Base-by-base conservation (phyloP, 2,888 invertebrate genomes). In the Epistrophe grossulariae region DNA sequence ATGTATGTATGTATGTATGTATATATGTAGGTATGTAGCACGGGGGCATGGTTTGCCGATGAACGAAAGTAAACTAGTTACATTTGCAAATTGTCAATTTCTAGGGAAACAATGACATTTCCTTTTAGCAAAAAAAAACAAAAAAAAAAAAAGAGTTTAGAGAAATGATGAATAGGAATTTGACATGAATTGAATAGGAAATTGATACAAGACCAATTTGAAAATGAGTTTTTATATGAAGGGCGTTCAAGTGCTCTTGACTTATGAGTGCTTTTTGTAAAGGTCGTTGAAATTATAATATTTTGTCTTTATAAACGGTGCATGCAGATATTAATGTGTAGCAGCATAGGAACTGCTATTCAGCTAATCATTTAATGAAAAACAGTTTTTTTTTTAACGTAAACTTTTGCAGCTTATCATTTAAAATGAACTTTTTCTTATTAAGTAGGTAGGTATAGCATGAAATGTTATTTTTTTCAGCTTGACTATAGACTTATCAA, bases 31-130 rank as follows among this genome's bases (percentile, higher is more conserved):
- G 24, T 24, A 24, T 24, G 24, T 24, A 4, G 50, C 38, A 7
- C 1, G 72, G 72, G 13, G 31, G 8, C 24, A 3, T n/a, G 55
- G 55, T 31, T 52, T 55, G 24, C 28, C 28, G 15, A 55, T 52
- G 52, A 55, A 55, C 24, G 13, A 48, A 78, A 70, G 78, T 74
- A 85, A 81, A 81, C 81, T 78, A 81, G 85, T 81, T 78, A 85
- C 78, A 78, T 48, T 84, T 80, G 80, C 72, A 80, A 80, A 84
- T 77, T 84, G 84, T 72, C 84, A 72, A 77, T 80, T 80, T 77
- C 68, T 55, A 55, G 31, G 68, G 68, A 55, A 77, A 77, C 84
- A 84, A 84, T 66, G 84, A 68, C 59, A 77, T 70, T 60, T 82
- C 35, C 35, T 73, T 31, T 40, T n/a, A 35, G 17, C 13, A 40